Evolutionary conservation across 2,113 vertebrate species (phyloP), one percentile per base, ranked within the genome.

Genomic region (Melospiza melodia): DNA sequence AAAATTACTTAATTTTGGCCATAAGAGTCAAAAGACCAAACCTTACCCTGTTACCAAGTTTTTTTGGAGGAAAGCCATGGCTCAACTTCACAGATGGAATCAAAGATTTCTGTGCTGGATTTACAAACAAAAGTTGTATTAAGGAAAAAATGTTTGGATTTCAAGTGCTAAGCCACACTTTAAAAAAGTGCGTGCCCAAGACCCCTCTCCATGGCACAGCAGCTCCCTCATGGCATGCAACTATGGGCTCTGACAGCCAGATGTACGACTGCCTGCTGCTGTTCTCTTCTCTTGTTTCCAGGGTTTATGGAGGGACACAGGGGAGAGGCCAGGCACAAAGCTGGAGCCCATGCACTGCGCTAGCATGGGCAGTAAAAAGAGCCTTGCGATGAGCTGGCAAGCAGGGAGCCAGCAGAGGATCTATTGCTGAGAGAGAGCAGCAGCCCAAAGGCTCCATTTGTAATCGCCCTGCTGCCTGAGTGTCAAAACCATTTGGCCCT

Each of bases 351-450:
- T 5, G 3, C n/a, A 12, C 83, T 67, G 28, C 14, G 3, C n/a
- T 85, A 41, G 80, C 43, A 30, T 9, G 71, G 80, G 62, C 77
- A 55, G 74, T 3, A 82, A 87, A 89, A 89, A 87, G 76, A 94
- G 71, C 61, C 35, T 81, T 54, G 48, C 71, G 74, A 33, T 19
- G 84, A 92, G 55, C 80, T 84, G 81, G 90, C 74, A 83, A 80
- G 90, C 19, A 39, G 51, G 55, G 59, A 95, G 17, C 48, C 25
- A 1, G 57, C 57, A 41, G 80, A 94, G 90, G 74, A 95, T 90
- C 76, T 79, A 92, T 89, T 87, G 80, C 86, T 89, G 77, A 94
- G 84, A 84, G 81, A 57, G 44, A 96, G 66, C 71, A 79, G 78
- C 66, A 65, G 52, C 68, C 69, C 85, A 84, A 65, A 87, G 67